Conservation (phyloP, 2,113 vertebrate species). For the Esox niger region DNA sequence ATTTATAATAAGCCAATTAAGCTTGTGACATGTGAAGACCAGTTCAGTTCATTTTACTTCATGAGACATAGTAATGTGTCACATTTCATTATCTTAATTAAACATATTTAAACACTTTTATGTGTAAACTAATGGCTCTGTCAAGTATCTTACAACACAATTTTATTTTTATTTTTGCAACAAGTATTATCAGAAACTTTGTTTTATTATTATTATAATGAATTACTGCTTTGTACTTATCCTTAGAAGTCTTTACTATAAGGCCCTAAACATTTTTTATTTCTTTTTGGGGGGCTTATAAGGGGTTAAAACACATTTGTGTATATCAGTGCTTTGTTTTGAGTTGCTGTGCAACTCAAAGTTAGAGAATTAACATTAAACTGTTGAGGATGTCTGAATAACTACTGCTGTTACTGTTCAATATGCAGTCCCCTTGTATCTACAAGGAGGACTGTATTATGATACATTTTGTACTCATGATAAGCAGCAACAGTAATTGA, state of each 20-base stretch:
- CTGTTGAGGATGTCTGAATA: conserved; percentile 32
- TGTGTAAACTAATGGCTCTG: background rate
- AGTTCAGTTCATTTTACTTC: too few species aligned
- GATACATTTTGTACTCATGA: conserved; percentile 16
- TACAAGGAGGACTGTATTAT: conserved; percentile 14
- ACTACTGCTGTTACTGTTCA: conserved; percentile 18
- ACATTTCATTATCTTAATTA: background rate
- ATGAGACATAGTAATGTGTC: too few species aligned
- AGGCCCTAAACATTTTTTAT: conserved; percentile 1
- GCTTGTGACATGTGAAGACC: background rate
- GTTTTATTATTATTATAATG: conserved; percentile 1
- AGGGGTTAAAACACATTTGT: conserved; percentile 1
- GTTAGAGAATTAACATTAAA: conserved; percentile 34
- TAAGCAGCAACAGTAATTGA: conserved; percentile 15
- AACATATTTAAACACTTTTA: background rate
- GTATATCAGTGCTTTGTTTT: conserved; percentile 41
- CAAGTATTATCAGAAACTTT: conserved; percentile 14
- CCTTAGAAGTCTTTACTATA: background rate
- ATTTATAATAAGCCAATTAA: conserved; percentile 4
- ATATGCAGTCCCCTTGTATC: conserved; percentile 21
- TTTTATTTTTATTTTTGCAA: conserved; percentile 3
- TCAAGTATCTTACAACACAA: conserved; percentile 3
- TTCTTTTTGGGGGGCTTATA: too few species aligned
- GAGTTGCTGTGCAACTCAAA: conserved; percentile 62
- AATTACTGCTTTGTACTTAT: background rate